Conservation (phyloP, 2,888 invertebrate genomes). For the Ephialtes manifestator region DNA sequence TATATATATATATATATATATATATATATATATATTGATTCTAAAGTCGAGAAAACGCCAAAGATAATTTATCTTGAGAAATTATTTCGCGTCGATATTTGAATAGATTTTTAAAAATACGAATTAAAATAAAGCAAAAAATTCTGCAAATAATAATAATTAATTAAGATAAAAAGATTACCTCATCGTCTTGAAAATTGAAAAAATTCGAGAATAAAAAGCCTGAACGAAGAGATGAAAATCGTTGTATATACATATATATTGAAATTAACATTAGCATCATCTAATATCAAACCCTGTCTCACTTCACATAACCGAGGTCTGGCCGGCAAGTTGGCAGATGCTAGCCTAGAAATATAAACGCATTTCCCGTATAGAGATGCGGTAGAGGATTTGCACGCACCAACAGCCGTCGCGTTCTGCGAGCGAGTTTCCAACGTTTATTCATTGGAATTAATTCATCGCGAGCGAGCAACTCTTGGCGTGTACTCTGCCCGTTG, state of each 20-base stretch:
- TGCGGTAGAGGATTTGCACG: not conserved
- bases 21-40: no score
- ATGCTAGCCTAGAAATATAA: not conserved
- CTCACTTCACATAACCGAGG: not conserved
- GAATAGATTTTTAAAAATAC: no score
- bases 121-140: no score
- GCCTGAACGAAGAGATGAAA: no score
- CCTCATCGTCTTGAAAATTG: no score
- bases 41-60: no score
- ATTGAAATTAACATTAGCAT: not conserved
- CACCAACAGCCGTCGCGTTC: constrained; percentile 36
- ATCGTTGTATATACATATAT: not conserved
- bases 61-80: no score
- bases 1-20: no score
- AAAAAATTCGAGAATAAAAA: no score
- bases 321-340: not conserved
- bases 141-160: no score
- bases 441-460: constrained; percentile 62
- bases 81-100: no score
- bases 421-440: constrained; percentile 49
- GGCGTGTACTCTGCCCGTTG: constrained; percentile 64
- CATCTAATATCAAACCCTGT: not conserved
- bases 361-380: not conserved
- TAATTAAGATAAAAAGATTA: no score
- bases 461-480: constrained; percentile 44